Base-by-base conservation (phyloP, 2,113 vertebrate genomes). In the Campylomormyrus numenius region DNA sequence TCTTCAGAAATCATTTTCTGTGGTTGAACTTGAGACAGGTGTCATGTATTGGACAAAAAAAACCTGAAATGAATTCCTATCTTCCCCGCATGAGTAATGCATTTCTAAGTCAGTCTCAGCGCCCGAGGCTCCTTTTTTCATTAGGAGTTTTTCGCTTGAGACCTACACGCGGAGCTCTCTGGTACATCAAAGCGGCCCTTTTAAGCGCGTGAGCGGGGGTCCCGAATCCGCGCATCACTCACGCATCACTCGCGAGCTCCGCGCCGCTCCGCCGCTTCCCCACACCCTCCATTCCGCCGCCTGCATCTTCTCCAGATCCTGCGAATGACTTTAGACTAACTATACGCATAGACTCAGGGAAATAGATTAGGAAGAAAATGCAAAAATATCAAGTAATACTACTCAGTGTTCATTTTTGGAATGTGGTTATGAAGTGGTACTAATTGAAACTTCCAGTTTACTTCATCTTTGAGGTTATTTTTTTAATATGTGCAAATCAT, bases 151-250 rank as follows among this genome's bases (percentile, higher is more conserved):
- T 90, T 87, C 21, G 89, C 89, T 53, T 87, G 85, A 62, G 42
- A 39, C 50, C 6, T 58, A 7, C 84, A 39, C 21, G n/a, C 49
- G 52, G 19, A 42, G 58, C 31, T 90, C 58, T 80, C 56, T 27
- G 17, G 27, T 42, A 77, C 89, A 88, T 90, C 85, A 90, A 90
- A 90, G 85, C 62, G 31, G n/a, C 27, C 50, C 58, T 31, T 90
- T 74, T 90, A 86, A 50, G 39, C 49, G 58, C 27, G 8, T 62
- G 46, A 89, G 17, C 21, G 45, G 84, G 58, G 84, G 46, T 80
- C 74, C 17, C 1, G 35, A 15, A 0, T 39, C 74, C 35, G 1
- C 31, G 15, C 31, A 1, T 39, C 31, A 1, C 70, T 74, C 27
- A 13, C 27, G 3, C 27, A 74, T 74, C 27, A 35, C 66, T 15